Base-by-base conservation (phyloP, 2,888 invertebrate species). In the Sinhomidia bicolor region DNA sequence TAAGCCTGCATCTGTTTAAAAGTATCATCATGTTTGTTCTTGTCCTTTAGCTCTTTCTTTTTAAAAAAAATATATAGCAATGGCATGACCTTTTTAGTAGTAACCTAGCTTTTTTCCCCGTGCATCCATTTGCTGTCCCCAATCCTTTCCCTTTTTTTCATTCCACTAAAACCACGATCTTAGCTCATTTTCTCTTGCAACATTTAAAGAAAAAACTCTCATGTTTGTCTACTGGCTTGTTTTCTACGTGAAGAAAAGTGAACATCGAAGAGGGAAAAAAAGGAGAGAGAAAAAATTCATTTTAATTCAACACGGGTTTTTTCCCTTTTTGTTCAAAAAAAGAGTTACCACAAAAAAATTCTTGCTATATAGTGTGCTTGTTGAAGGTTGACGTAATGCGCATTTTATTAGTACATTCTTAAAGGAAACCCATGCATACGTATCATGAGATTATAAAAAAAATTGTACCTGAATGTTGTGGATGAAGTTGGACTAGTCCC, bases 251-350 rank as follows among this genome's bases (percentile, higher is more conserved):
- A 9, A 44, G 12, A 6, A 62, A 32, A 65, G 65, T 4, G 20
- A 20, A 12, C 14, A 80, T 26, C n/a, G n/a, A n/a, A n/a, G n/a
- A n/a, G n/a, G n/a, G n/a, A n/a, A n/a, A n/a, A n/a, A n/a, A n/a
- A n/a, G n/a, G n/a, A n/a, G n/a, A n/a, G n/a, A n/a, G n/a, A 12
- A 65, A 26, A 47, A 74, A 74, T 47, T 26, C 80, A 86, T 86
- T 86, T 80, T 32, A 57, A 86, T 86, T 86, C 86, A 36, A 26
- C 29, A 14, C 57, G 32, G 71, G 86, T 80, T 51, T 60, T 47
- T 78, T 47, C 41, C 78, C 32, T 54, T 76, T 57, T 79, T 32
- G 6, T 23, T 60, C 6, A 23, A 80, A 26, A 44, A 29, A 62
- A 62, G 7, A 41, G 62, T 12, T 41, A 14, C 14, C n/a, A n/a